These are phyloP conservation scores for Brachionichthys hirsutus DNA, from an alignment of 2,113 vertebrate species.

Conservation along the genomic window DNA sequence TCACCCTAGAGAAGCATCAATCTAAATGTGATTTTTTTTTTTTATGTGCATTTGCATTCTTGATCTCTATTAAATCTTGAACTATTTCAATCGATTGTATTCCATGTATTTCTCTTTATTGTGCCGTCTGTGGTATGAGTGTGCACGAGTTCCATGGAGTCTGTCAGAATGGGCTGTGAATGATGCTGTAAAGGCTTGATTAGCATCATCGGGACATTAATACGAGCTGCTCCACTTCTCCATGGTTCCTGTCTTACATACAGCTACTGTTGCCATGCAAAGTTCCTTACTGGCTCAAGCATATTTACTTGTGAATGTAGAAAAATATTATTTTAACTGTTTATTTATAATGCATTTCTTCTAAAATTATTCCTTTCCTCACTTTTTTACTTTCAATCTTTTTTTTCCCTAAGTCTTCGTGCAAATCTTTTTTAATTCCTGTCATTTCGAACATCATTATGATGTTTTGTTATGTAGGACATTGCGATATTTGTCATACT, in stretches of 20 bases:
- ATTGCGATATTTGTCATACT: no score
- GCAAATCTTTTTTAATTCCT: no score
- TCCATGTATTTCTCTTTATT: constrained; percentile 1
- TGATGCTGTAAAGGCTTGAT: no score
- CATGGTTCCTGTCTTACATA: background rate
- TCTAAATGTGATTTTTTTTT: no score
- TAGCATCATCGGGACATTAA: constrained; percentile 9
- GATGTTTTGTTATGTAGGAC: background rate
- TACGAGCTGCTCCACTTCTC: constrained; percentile 8
- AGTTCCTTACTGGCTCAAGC: background rate
- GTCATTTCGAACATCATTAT: no score
- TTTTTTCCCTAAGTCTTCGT: no score
- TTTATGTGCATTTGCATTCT: constrained; percentile 40
- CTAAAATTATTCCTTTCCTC: no score
- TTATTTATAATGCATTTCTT: no score
- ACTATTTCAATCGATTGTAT: constrained; percentile 20
- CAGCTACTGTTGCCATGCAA: background rate
- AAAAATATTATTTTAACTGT: no score
- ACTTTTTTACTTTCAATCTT: background rate
- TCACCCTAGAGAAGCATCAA: no score
- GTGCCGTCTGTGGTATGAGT: constrained; percentile 1
- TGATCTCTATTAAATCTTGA: no score
- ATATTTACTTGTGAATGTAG: background rate
- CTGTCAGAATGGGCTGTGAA: background rate
- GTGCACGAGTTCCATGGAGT: constrained; percentile 21